Percentiles rank a stretch among this genome's conserved stretches.
These are phyloP conservation scores for Aquatica leii DNA, from an alignment of 2,888 invertebrate species.

Conservation along the genomic window DNA sequence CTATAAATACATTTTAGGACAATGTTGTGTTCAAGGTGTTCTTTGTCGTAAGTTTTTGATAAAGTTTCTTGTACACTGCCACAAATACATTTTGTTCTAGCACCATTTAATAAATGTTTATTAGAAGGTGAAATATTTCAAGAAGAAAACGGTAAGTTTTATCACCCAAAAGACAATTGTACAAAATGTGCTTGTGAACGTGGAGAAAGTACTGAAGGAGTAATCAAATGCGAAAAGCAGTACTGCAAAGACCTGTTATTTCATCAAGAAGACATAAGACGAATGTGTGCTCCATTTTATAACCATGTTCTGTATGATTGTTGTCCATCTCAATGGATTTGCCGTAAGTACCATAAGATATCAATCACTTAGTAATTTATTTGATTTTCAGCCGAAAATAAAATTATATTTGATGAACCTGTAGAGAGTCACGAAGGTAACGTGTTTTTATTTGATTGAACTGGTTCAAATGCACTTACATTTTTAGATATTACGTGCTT, in stretches of 20 bases:
- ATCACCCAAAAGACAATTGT: not conserved
- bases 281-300: not conserved
- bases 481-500: not conserved
- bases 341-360: no score
- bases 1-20: not conserved
- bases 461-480: not conserved
- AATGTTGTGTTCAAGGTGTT: not conserved
- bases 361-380: no score
- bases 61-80: no score
- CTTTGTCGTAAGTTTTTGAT: constrained; percentile 5
- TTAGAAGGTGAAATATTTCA: not conserved
- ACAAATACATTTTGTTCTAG: not conserved
- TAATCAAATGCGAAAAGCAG: not conserved
- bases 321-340: no score
- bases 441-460: no score
- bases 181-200: not conserved
- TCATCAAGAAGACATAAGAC: not conserved
- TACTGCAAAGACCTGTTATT: not conserved
- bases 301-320: not conserved
- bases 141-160: not conserved
- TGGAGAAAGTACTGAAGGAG: not conserved
- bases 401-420: not conserved
- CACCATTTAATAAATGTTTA: not conserved
- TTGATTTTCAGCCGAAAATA: not conserved
- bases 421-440: not conserved